Conservation (phyloP, 2,797 vertebrate species). For the Labeo calbasu region DNA sequence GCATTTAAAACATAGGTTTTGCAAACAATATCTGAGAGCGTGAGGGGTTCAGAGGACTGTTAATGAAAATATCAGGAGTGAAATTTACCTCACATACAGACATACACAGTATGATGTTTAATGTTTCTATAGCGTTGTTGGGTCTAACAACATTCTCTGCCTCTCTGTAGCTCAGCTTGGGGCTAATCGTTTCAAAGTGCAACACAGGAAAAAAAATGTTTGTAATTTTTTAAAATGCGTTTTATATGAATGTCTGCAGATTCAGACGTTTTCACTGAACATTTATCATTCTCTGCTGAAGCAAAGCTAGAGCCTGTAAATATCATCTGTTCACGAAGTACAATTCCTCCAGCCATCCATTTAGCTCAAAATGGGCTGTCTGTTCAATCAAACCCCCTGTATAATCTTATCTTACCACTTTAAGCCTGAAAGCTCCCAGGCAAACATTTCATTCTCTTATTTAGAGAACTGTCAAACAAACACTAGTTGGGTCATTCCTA, state of each 20-base stretch:
- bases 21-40: slow-evolving; percentile 1
- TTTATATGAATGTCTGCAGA: slow-evolving; percentile 8
- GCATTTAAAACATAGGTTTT: neutral
- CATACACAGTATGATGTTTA: slow-evolving; percentile 7
- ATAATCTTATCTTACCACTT: slow-evolving; percentile 33
- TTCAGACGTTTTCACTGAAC: slow-evolving; percentile 13
- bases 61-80: neutral
- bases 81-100: slow-evolving; percentile 20
- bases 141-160: neutral
- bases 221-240: neutral
- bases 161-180: neutral
- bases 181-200: neutral
- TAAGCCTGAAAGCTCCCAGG: slow-evolving; percentile 29
- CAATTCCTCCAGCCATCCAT: slow-evolving; percentile 25
- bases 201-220: neutral
- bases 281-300: slow-evolving; percentile 8
- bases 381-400: slow-evolving; percentile 42
- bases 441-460: slow-evolving; percentile 27
- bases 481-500: neutral
- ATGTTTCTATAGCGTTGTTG: slow-evolving; percentile 19
- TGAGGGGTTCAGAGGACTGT: neutral
- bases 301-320: slow-evolving; percentile 21
- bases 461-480: slow-evolving; percentile 11
- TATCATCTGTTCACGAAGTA: slow-evolving; percentile 19
- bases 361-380: slow-evolving; percentile 33